Evolutionary conservation across 2,113 vertebrate genomes (phyloP).

Genomic region (Taurulus bubalis): DNA sequence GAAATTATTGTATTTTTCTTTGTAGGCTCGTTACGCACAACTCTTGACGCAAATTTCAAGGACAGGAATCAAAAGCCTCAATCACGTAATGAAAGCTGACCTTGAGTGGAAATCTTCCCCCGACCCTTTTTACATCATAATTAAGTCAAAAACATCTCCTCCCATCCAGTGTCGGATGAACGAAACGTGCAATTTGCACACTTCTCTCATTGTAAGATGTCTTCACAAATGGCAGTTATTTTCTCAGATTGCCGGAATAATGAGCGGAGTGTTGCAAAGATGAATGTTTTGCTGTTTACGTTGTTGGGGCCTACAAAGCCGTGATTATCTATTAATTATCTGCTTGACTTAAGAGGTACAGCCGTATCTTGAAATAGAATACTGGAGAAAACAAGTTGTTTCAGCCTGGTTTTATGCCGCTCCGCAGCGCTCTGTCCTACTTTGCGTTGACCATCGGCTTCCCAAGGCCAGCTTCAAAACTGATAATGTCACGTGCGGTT

Average conservation of each 20-base stretch:
- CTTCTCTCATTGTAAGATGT: background rate
- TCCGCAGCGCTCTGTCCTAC: slow-evolving; percentile 48
- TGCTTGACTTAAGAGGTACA: slow-evolving; percentile 27
- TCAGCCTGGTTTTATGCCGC: slow-evolving; percentile 3
- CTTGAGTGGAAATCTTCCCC: background rate
- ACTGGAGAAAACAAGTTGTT: slow-evolving; percentile 28
- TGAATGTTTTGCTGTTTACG: slow-evolving; percentile 24
- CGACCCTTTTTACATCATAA: background rate
- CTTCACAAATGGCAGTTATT: slow-evolving; percentile 3
- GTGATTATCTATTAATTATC: slow-evolving; percentile 56
- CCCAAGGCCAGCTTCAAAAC: slow-evolving; percentile 34
- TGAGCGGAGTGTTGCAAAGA: slow-evolving; percentile 25
- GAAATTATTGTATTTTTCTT: background rate
- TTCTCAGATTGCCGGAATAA: slow-evolving; percentile 12
- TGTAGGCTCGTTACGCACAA: no score
- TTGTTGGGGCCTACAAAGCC: slow-evolving; percentile 1
- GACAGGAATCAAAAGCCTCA: background rate
- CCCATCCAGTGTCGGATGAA: background rate
- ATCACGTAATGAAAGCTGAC: background rate
- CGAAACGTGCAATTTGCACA: background rate
- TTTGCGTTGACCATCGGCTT: slow-evolving; percentile 49
- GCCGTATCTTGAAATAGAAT: slow-evolving; percentile 17
- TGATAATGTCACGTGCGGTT: slow-evolving; percentile 27
- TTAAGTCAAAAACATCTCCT: background rate
- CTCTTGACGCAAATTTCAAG: background rate